Evolutionary conservation across 2,797 vertebrate genomes (phyloP).

Genomic region (Gastrophryne carolinensis): DNA sequence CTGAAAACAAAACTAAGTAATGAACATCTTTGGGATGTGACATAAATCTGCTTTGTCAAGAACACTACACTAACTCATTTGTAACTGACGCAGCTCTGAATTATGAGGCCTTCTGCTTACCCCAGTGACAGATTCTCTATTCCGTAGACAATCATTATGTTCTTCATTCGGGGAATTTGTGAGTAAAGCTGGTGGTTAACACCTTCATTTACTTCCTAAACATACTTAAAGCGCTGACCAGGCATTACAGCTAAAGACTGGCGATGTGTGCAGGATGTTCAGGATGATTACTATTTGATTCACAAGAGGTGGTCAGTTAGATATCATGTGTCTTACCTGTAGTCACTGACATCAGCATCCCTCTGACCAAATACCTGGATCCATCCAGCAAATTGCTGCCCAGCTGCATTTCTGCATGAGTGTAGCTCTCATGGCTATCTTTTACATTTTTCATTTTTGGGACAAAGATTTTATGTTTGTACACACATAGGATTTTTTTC

Average conservation of each 20-base stretch:
- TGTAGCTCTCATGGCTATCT: too few relatives aligned
- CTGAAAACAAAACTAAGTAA: constrained; percentile 55
- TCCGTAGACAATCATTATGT: constrained; percentile 56
- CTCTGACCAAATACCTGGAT: too few relatives aligned
- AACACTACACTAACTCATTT: constrained; percentile 58
- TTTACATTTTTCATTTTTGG: too few relatives aligned
- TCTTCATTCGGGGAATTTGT: constrained; percentile 58
- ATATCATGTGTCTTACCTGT: too few relatives aligned
- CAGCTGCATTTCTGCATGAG: too few relatives aligned
- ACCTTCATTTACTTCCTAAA: constrained; percentile 57
- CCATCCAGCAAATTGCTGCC: too few relatives aligned
- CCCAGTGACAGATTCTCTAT: constrained; percentile 58
- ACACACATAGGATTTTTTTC: too few relatives aligned
- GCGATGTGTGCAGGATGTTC: too few relatives aligned
- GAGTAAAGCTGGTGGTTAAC: constrained; percentile 55
- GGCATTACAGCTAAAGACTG: not conserved
- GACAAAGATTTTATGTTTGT: too few relatives aligned
- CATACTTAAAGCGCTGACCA: constrained; percentile 33
- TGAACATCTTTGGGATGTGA: constrained; percentile 50
- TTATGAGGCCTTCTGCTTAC: constrained; percentile 57
- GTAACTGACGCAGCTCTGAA: constrained; percentile 54
- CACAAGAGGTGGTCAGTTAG: too few relatives aligned
- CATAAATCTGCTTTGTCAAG: constrained; percentile 57
- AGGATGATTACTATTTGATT: too few relatives aligned
- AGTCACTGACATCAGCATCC: too few relatives aligned